Evolutionary conservation across 2,113 vertebrate genomes (phyloP).

Genomic region (Danionella cerebrum): DNA sequence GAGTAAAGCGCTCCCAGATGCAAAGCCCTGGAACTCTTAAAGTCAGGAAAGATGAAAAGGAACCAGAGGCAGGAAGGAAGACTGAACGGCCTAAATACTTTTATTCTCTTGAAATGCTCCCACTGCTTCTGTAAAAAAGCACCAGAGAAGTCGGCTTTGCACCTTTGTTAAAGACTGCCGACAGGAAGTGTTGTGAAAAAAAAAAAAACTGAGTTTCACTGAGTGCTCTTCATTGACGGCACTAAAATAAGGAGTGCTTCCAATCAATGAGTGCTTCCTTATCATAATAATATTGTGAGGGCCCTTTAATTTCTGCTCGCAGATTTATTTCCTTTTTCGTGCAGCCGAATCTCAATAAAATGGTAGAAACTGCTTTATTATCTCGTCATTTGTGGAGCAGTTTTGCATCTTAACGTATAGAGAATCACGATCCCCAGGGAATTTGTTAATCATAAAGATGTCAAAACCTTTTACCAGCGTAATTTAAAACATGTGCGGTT

Average conservation of each 20-base stretch:
- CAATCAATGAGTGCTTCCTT: no score
- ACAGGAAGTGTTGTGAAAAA: not conserved
- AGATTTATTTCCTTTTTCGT: no score
- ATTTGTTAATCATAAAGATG: constrained; percentile 12
- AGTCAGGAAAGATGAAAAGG: not conserved
- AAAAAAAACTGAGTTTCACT: not conserved
- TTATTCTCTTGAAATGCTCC: constrained; percentile 6
- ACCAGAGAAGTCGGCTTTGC: not conserved
- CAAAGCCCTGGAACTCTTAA: constrained; percentile 11
- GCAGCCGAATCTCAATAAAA: no score
- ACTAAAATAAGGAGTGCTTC: no score
- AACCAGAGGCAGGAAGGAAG: not conserved
- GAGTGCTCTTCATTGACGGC: no score
- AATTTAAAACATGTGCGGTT: constrained; percentile 3
- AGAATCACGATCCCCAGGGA: not conserved
- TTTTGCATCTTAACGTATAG: constrained; percentile 13
- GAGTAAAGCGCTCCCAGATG: constrained; percentile 12
- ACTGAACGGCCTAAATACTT: not conserved
- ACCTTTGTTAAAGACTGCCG: not conserved
- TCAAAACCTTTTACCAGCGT: constrained; percentile 8
- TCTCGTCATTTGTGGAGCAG: constrained; percentile 4
- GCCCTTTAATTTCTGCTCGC: no score
- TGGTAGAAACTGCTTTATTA: no score
- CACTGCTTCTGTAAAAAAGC: not conserved
- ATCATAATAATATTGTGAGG: no score